Conservation (phyloP, 2,113 vertebrate genomes). For the Vombatus ursinus region DNA sequence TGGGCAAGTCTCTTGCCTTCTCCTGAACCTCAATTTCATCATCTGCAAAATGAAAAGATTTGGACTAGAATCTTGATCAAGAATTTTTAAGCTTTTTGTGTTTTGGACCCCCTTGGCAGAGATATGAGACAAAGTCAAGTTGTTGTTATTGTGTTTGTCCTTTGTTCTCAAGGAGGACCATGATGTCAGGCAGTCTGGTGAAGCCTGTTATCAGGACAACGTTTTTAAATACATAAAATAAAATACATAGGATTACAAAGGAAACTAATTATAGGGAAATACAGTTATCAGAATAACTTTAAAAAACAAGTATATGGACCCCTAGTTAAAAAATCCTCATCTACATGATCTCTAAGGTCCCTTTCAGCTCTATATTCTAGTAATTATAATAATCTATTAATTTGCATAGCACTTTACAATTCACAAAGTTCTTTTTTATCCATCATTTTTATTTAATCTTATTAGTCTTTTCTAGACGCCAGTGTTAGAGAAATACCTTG, state of each 20-base stretch:
- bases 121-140: no score
- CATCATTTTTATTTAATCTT: not conserved
- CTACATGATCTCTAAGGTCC: not conserved
- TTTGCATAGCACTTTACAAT: not conserved
- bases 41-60: not conserved
- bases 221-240: not conserved
- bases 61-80: not conserved
- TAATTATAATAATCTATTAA: not conserved
- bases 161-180: no score
- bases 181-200: not conserved
- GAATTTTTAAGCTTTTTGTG: not conserved
- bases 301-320: not conserved
- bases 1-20: not conserved
- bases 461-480: not conserved
- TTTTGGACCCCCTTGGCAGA: not conserved
- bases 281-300: no score
- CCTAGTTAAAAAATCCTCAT: not conserved
- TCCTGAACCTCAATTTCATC: not conserved
- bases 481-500: not conserved
- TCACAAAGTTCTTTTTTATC: not conserved
- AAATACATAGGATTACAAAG: not conserved
- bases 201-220: not conserved
- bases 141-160: no score
- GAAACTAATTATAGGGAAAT: no score
- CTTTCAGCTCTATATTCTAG: not conserved